Evolutionary conservation across 2,888 invertebrate species (phyloP).

Genomic region (Ischnus inquisitorius): DNA sequence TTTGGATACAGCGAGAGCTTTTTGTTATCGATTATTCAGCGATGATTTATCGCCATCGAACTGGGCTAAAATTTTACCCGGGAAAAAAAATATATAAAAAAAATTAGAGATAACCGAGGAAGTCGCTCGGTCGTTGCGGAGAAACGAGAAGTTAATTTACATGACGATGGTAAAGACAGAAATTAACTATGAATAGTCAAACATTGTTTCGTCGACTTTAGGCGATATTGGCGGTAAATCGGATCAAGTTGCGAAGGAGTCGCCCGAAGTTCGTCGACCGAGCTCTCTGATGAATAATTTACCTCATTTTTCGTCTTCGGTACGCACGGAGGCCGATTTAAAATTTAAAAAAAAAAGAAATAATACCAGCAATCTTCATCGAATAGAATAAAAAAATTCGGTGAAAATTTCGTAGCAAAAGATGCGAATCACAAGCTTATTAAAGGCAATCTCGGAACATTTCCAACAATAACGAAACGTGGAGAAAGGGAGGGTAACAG

Average conservation of each 20-base stretch:
- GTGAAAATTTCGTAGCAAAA: background rate
- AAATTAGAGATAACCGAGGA: background rate
- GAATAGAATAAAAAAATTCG: background rate
- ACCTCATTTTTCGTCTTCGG: background rate
- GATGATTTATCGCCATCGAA: background rate
- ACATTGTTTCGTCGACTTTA: constrained; percentile 1
- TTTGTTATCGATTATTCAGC: background rate
- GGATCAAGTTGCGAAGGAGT: background rate
- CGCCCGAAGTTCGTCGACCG: background rate
- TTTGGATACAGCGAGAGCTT: background rate
- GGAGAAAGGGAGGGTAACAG: too few species aligned
- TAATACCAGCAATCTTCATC: background rate
- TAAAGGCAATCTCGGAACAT: too few species aligned
- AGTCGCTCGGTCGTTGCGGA: background rate
- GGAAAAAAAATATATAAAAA: background rate
- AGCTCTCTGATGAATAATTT: background rate
- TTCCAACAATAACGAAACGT: too few species aligned
- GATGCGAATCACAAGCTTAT: background rate
- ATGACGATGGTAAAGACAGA: background rate
- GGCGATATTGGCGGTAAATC: background rate
- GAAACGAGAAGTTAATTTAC: background rate
- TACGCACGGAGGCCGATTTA: background rate
- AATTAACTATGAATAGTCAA: background rate
- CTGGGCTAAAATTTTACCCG: background rate
- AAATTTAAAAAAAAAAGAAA: background rate